Evolutionary conservation across 2,113 vertebrate genomes (phyloP), one percentile per base, ranked within the genome.

Genomic region (Dipodomys spectabilis): DNA sequence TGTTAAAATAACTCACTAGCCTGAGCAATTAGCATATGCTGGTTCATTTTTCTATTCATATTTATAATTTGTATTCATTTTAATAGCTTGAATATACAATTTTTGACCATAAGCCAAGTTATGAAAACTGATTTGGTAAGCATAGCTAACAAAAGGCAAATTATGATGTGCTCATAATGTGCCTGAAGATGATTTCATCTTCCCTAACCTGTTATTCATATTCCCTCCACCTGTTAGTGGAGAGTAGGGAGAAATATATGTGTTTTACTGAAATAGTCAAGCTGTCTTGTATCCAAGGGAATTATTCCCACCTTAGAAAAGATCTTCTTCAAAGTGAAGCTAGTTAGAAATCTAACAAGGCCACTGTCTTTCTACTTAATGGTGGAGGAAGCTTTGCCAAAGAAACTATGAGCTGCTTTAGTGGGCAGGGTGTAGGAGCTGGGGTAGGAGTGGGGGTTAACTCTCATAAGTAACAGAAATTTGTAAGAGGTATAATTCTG

Each of bases 21-120:
- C 80, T 60, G 39, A 39, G 25, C n/a, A 74, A 88, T 82, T 85
- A 91, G 16, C 71, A 77, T 22, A 80, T 39, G 15, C 57, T 69
- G 7, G 7, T 57, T 75, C 69, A 69, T 71, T 80, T 89, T 57
- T 25, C 20, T 65, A 69, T 60, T 75, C 44, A 67, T 74, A 60
- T 75, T 81, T 87, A 84, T 1, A 83, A 93, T 71, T 81, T 93
- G 3, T 65, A 69, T 75, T 75, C 84, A 82, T 67, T 92, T 93
- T 91, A 53, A 77, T 60, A 78, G 45, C 3, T 30, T 68, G 74
- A 8, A 80, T 91, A 1, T 69, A 57, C 84, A 60, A 19, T 71
- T 83, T 88, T 91, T 84, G 39, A 88, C 49, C 28, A 81, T 65
- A 91, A 73, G 20, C 60, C 77, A 30, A 39, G 81, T 77, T 88